Percentiles rank a stretch among this genome's conserved stretches.
Conservation (phyloP, 37 sponge, comb jelly and placozoan genomes). For the Aphrocallistes beatrix region DNA sequence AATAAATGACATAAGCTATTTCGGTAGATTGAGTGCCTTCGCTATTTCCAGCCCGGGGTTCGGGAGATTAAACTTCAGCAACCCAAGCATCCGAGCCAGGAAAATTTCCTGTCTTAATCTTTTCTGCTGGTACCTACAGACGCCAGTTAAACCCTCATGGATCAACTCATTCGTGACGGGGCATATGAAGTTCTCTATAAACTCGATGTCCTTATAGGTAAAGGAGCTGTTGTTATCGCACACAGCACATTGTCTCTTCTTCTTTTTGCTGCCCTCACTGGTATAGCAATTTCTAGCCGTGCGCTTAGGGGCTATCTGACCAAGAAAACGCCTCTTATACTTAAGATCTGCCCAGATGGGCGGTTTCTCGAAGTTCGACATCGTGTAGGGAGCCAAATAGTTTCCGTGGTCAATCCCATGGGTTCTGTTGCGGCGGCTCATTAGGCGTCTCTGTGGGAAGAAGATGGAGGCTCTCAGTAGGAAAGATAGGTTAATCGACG, state of each 20-base stretch:
- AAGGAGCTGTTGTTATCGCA: neutral
- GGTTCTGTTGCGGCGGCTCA: neutral
- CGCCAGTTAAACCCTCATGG: neutral
- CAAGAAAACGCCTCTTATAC: neutral
- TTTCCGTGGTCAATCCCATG: neutral
- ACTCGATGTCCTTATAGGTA: neutral
- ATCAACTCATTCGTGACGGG: neutral
- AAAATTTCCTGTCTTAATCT: neutral
- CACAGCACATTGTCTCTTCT: neutral
- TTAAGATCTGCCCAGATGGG: constrained; percentile 4
- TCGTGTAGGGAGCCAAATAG: neutral
- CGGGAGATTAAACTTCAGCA: neutral
- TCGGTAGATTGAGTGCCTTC: neutral
- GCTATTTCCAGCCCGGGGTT: neutral
- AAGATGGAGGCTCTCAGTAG: neutral
- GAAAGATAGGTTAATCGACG: neutral
- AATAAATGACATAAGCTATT: neutral
- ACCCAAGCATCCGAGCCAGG: neutral
- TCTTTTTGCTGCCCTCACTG: neutral
- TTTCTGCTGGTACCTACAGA: neutral
- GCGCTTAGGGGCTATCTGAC: neutral
- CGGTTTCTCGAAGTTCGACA: neutral
- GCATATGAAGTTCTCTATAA: neutral
- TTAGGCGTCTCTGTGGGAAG: neutral
- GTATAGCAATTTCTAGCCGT: constrained; percentile 5